A percentile compares a stretch with the other conserved stretches of the same genome.
Conservation (phyloP, 2,113 vertebrate species). For the Carassius carassius region DNA sequence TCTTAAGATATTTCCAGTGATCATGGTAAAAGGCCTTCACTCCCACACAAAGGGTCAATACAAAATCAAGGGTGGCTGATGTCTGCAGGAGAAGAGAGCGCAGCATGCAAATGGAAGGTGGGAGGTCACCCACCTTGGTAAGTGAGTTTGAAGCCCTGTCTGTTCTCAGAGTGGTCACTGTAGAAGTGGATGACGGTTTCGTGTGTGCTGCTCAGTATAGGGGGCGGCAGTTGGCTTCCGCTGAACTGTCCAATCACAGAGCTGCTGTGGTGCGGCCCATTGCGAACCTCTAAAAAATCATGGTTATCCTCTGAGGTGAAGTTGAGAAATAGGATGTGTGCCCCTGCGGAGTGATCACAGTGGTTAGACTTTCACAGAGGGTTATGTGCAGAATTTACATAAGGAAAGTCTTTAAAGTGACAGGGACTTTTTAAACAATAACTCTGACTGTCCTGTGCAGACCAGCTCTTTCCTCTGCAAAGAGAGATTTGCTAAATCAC, state of each 20-base stretch:
- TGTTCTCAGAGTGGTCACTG: slow-evolving; percentile 96
- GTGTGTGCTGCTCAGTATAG: slow-evolving; percentile 91
- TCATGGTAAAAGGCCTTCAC: slow-evolving; percentile 35
- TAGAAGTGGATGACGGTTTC: slow-evolving; percentile 94
- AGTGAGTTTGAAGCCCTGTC: slow-evolving; percentile 87
- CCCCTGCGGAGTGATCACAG: slow-evolving; percentile 73
- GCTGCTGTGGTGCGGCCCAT: slow-evolving; percentile 88
- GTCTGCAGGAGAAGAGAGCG: background rate
- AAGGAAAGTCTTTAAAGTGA: background rate
- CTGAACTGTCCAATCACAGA: slow-evolving; percentile 94
- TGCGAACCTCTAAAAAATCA: slow-evolving; percentile 94
- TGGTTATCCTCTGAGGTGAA: slow-evolving; percentile 98
- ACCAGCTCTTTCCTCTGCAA: slow-evolving; percentile 1
- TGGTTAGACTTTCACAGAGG: background rate
- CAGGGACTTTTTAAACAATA: too few species aligned
- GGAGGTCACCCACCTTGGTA: slow-evolving; percentile 81
- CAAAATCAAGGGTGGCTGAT: background rate
- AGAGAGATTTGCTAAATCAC: slow-evolving; percentile 37
- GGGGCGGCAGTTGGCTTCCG: slow-evolving; percentile 82
- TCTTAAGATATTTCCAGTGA: slow-evolving; percentile 34
- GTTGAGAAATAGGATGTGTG: slow-evolving; percentile 92
- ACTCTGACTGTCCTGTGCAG: slow-evolving; percentile 1
- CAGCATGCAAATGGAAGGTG: background rate
- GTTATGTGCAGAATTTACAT: background rate
- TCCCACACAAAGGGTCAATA: slow-evolving; percentile 9